Conservation (phyloP, 2,888 invertebrate genomes). For the Drosophila diplacantha region DNA sequence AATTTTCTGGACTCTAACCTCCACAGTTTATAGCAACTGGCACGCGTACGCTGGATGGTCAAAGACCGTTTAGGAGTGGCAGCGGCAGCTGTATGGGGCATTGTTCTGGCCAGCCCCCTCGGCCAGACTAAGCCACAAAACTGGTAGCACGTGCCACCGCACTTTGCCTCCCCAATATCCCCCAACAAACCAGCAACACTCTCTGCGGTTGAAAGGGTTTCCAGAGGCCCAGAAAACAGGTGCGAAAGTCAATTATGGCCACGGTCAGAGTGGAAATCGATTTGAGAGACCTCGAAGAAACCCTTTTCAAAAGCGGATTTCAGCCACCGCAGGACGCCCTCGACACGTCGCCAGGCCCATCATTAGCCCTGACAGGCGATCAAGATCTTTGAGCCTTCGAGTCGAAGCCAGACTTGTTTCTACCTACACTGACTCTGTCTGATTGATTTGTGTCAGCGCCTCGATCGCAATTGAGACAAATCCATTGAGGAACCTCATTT, state of each 20-base stretch:
- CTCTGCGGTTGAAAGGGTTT: slow-evolving; percentile 47
- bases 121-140: slow-evolving; percentile 19
- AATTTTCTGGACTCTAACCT: slow-evolving; percentile 47
- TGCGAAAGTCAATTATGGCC: slow-evolving; percentile 64
- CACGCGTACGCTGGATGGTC: slow-evolving; percentile 51
- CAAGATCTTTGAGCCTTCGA: slow-evolving; percentile 42
- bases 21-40: slow-evolving; percentile 35
- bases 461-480: slow-evolving; percentile 48
- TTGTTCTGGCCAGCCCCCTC: slow-evolving; percentile 17
- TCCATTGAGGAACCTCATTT: slow-evolving; percentile 57
- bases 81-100: slow-evolving; percentile 21
- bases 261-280: slow-evolving; percentile 21
- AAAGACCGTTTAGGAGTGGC: slow-evolving; percentile 46
- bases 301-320: slow-evolving; percentile 47
- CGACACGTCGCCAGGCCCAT: slow-evolving; percentile 62
- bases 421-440: slow-evolving; percentile 39
- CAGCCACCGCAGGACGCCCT: slow-evolving; percentile 65
- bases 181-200: slow-evolving; percentile 5
- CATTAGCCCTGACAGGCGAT: slow-evolving; percentile 62
- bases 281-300: slow-evolving; percentile 34
- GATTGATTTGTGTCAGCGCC: slow-evolving; percentile 70
- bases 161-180: slow-evolving; percentile 11
- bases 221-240: slow-evolving; percentile 41
- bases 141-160: slow-evolving; percentile 54
- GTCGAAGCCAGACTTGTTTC: slow-evolving; percentile 19